phyloP scores from a whole-genome alignment of 2,113 vertebrate genomes.

The Paratilapia polleni region DNA sequence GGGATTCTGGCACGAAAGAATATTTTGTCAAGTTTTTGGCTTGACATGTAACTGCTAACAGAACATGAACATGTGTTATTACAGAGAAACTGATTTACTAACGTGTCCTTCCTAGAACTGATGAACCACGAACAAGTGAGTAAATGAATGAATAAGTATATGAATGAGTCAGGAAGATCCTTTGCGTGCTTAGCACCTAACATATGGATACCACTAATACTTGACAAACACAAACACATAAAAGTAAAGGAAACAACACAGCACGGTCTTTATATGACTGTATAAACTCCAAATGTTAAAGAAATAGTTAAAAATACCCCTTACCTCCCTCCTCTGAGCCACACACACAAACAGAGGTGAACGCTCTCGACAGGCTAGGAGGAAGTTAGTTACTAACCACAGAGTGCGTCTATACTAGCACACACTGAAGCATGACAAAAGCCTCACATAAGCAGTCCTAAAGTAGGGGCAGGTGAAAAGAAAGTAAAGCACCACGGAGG shows the following conservation, averaged over 20 bases:
- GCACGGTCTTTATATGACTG: background rate
- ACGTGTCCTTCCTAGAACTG: background rate
- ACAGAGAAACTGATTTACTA: background rate
- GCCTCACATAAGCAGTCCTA: background rate
- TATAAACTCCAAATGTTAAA: background rate
- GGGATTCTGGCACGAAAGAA: background rate
- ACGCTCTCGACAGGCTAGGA: background rate
- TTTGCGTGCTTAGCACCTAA: background rate
- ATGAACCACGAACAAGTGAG: background rate
- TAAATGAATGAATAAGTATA: conserved; percentile 1
- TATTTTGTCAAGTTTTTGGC: background rate
- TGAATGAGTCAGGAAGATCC: background rate
- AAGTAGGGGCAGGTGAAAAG: conserved; percentile 36
- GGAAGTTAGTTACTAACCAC: conserved; percentile 6
- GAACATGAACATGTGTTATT: background rate
- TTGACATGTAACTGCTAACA: conserved; percentile 6
- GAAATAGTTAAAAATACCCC: conserved; percentile 7
- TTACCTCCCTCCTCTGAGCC: conserved; percentile 52
- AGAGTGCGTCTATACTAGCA: background rate
- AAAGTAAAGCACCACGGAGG: conserved; percentile 17
- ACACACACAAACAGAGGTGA: conserved; percentile 9
- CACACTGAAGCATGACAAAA: background rate
- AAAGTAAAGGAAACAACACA: background rate
- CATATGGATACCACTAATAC: background rate
- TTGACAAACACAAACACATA: background rate